Percentiles rank a stretch among this genome's conserved stretches.
Evolutionary conservation across 2,888 invertebrate species (phyloP).

Genomic region (Muscina levida): DNA sequence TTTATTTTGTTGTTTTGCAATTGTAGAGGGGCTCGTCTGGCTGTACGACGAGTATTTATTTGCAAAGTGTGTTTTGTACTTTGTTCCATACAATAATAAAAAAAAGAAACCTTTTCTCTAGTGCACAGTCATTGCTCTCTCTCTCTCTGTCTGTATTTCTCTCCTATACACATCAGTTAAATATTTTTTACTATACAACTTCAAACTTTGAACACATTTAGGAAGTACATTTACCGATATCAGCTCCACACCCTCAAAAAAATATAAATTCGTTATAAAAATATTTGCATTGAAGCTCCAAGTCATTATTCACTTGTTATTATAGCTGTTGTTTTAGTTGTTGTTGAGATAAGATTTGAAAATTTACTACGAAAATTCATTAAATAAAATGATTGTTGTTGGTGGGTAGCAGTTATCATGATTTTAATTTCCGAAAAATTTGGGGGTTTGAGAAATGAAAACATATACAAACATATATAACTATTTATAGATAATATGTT

Average conservation of each 20-base stretch:
- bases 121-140: not conserved
- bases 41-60: not conserved
- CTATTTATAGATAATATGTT: no score
- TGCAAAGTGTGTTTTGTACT: slow-evolving; percentile 15
- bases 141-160: not conserved
- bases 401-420: slow-evolving; percentile 8
- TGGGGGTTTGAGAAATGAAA: not conserved
- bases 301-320: slow-evolving; percentile 19
- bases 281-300: slow-evolving; percentile 6
- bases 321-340: not conserved
- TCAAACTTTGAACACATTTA: slow-evolving; percentile 14
- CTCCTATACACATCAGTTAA: not conserved
- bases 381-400: slow-evolving; percentile 5
- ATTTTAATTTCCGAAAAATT: slow-evolving; percentile 26
- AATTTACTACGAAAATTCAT: slow-evolving; percentile 22
- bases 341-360: slow-evolving; percentile 12
- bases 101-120: not conserved
- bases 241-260: no score
- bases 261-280: not conserved
- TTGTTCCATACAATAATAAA: not conserved
- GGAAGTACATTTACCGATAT: not conserved
- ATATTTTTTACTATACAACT: not conserved
- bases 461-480: no score
- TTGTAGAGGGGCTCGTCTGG: slow-evolving; percentile 30
- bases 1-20: no score